Percentiles rank a stretch among this genome's conserved stretches.
Conservation (phyloP, 2,797 vertebrate genomes). For the Pteropus rufus region DNA sequence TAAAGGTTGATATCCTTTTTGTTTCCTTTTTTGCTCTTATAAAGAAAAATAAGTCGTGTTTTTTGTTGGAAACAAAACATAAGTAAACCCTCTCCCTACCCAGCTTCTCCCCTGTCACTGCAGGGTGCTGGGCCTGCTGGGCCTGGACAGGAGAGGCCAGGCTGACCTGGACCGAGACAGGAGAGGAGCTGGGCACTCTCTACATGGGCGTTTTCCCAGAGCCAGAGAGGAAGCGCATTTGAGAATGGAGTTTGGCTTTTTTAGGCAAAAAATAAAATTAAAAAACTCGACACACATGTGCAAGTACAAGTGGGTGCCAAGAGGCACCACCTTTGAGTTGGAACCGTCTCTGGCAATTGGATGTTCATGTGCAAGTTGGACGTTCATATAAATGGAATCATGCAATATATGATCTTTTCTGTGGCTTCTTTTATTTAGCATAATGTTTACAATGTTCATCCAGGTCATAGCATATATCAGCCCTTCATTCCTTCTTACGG, state of each 20-base stretch:
- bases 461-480: neutral
- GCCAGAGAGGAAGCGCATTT: neutral
- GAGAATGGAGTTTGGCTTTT: conserved; percentile 24
- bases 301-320: neutral
- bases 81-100: neutral
- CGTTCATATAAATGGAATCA: neutral
- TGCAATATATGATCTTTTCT: neutral
- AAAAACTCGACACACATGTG: neutral
- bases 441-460: neutral
- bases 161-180: too few species aligned
- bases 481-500: neutral
- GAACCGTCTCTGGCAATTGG: neutral
- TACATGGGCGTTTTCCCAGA: neutral
- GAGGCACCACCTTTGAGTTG: neutral
- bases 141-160: neutral
- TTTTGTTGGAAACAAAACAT: conserved; percentile 32
- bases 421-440: neutral
- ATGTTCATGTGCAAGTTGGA: neutral
- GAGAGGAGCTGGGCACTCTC: neutral
- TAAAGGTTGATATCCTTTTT: neutral
- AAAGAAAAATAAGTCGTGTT: conserved; percentile 64
- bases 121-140: neutral
- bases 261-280: neutral
- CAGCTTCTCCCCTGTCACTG: neutral
- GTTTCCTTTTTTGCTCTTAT: conserved; percentile 54